Base-by-base conservation (phyloP, 2,113 vertebrate species). In the Gila orcuttii region DNA sequence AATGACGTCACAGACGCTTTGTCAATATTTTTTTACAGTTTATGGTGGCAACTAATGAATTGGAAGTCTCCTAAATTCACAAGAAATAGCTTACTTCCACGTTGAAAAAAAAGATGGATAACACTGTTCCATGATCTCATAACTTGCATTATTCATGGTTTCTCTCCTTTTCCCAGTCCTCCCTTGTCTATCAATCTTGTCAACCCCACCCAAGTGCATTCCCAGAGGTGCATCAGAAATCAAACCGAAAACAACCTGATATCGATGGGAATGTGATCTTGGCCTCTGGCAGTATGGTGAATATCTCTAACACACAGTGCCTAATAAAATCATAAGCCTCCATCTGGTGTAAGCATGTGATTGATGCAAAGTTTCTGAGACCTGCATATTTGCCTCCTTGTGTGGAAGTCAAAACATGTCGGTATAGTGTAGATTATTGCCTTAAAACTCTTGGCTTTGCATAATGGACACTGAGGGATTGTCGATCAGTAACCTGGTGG, bases 311-410 rank as follows among this genome's bases (percentile, higher is more conserved):
- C 11, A 79, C 57, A 42, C 57, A n/a, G 36, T 9, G 13, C 78
- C 31, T 28, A 80, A 77, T 77, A 64, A 79, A 79, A 78, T 13
- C 79, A 50, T 59, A 28, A 57, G 79, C 60, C 55, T 45, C 45
- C 75, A 73, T 79, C 75, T 87, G 62, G 50, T 39, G 13, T 79
- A 57, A 83, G 75, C 77, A 55, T 73, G 73, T 60, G 75, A 76
- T 69, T 75, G 78, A 69, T 84, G 82, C 59, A 84, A 68, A 42
- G 55, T 23, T 89, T 85, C 76, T 50, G 28, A 82, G 21, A 71
- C 39, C 47, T 59, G 28, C 39, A 60, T n/a, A 50, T 47, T 52
- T 52, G 59, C 11, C 78, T 76, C 62, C 36, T 33, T 74, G 83
- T 36, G 62, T 84, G 39, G 23, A 80, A 80, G 57, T 64, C 21